These are phyloP conservation scores for Empis livida DNA, from an alignment of 2,888 invertebrate species.

Conservation along the genomic window DNA sequence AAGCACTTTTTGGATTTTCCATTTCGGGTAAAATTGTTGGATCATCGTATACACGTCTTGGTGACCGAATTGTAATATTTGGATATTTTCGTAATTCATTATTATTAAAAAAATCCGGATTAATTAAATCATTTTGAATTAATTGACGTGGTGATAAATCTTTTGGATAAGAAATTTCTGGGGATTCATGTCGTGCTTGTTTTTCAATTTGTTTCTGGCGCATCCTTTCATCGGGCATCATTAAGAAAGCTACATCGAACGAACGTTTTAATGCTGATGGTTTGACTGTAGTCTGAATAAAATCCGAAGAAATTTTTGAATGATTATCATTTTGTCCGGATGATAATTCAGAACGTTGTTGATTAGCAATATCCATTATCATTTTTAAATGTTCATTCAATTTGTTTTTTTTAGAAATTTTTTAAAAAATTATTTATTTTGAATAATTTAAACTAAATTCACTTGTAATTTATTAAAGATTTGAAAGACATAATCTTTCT, in stretches of 20 bases:
- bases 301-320: slow-evolving; percentile 14
- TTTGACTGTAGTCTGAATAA: slow-evolving; percentile 35
- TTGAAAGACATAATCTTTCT: slow-evolving; percentile 2
- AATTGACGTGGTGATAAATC: slow-evolving; percentile 32
- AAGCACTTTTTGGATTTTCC: slow-evolving; percentile 56
- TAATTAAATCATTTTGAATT: slow-evolving; percentile 1
- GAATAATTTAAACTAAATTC: slow-evolving; percentile 4
- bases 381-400: slow-evolving; percentile 35
- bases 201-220: slow-evolving; percentile 43
- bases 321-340: slow-evolving; percentile 22
- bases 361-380: slow-evolving; percentile 52
- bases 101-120: slow-evolving; percentile 24
- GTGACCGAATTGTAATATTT: slow-evolving; percentile 23
- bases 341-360: slow-evolving; percentile 36
- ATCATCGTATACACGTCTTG: slow-evolving; percentile 31
- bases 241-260: slow-evolving; percentile 82
- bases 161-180: slow-evolving; percentile 21
- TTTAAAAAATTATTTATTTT: neutral
- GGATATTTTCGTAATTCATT: slow-evolving; percentile 28
- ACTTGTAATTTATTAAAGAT: slow-evolving; percentile 1
- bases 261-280: slow-evolving; percentile 53
- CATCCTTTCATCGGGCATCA: slow-evolving; percentile 74
- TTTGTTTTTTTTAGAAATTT: slow-evolving; percentile 2
- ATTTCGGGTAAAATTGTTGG: slow-evolving; percentile 28
- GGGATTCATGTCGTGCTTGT: slow-evolving; percentile 36